Evolutionary conservation across 2,113 vertebrate genomes (phyloP).

Genomic region (Hydropotes inermis): DNA sequence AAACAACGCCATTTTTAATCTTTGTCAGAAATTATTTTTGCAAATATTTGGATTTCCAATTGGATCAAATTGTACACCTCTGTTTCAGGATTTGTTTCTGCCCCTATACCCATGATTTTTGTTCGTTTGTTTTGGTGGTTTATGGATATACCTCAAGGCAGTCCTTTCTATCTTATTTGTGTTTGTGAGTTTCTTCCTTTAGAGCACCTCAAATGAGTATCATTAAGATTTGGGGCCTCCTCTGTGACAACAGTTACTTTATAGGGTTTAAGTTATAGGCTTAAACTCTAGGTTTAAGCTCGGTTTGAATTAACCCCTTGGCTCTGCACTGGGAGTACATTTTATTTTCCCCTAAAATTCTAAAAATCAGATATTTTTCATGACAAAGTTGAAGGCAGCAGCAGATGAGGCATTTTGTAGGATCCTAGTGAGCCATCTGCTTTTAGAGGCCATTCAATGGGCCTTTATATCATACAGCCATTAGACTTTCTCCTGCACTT

Average conservation of each 20-base stretch:
- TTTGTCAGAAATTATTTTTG: neutral
- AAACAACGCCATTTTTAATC: neutral
- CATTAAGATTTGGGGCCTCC: neutral
- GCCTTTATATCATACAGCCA: neutral
- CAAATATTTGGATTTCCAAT: neutral
- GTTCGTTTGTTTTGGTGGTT: neutral
- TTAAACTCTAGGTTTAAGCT: neutral
- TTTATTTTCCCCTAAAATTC: neutral
- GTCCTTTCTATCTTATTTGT: neutral
- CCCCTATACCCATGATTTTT: rapidly evolving
- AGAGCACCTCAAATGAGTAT: neutral
- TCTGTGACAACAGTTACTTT: neutral
- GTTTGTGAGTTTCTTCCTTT: neutral
- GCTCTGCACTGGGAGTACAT: neutral
- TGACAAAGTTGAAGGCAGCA: neutral
- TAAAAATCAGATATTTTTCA: neutral
- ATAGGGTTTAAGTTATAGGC: neutral
- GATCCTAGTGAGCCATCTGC: neutral
- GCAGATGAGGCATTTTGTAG: neutral
- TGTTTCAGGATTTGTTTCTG: neutral
- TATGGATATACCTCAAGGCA: neutral
- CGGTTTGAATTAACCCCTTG: neutral
- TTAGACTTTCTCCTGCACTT: neutral
- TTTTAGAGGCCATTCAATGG: neutral
- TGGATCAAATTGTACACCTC: neutral